Conservation (phyloP, 2,797 vertebrate species). For the Peromyscus eremicus region DNA sequence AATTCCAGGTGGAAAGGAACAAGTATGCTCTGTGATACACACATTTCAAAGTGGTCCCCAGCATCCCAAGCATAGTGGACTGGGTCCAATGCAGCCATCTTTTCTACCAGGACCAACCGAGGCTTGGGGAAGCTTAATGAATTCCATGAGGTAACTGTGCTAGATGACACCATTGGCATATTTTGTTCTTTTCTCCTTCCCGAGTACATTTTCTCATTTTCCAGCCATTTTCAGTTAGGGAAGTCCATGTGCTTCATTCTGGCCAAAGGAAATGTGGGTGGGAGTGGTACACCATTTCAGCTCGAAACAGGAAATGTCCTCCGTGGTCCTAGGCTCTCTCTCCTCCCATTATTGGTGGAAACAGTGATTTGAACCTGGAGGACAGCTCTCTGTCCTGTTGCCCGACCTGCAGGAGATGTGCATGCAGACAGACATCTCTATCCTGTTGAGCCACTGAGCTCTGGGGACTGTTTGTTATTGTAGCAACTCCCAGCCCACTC, state of each 20-base stretch:
- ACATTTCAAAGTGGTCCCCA: not conserved
- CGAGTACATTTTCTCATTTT: not conserved
- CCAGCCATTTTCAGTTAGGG: no score
- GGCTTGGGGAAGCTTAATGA: not conserved
- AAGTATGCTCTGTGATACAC: not conserved
- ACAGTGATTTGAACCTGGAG: not conserved
- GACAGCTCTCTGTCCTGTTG: not conserved
- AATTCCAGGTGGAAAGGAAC: not conserved
- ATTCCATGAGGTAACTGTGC: not conserved
- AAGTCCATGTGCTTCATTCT: not conserved
- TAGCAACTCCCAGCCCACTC: not conserved
- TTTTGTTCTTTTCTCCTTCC: not conserved
- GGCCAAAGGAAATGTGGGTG: not conserved
- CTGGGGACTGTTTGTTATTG: not conserved
- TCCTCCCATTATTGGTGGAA: not conserved
- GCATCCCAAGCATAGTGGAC: not conserved
- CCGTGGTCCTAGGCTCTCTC: not conserved
- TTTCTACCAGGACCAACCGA: not conserved
- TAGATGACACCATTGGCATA: rapidly evolving
- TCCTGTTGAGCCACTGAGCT: not conserved
- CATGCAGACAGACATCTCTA: not conserved
- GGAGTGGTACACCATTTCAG: not conserved
- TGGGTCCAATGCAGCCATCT: no score
- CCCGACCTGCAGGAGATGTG: not conserved
- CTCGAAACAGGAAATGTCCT: not conserved